Percentiles rank a stretch among this genome's conserved stretches.
phyloP scores from a whole-genome alignment of 2,888 invertebrate genomes.

The Sinodicranocentrus sp. region DNA sequence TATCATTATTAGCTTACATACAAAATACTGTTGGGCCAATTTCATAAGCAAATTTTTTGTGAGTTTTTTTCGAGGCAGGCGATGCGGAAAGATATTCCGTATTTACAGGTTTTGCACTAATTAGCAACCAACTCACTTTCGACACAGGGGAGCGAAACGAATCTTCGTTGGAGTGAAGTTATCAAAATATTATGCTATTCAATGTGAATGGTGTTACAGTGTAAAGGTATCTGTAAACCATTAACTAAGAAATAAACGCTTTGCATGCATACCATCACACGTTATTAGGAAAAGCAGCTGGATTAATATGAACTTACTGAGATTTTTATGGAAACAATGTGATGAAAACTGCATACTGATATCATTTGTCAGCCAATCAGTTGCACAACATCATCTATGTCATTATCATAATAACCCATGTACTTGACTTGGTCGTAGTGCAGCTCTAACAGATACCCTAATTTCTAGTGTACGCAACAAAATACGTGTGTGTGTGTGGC shows the following conservation, averaged over 20 bases:
- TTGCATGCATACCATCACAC: too few relatives aligned
- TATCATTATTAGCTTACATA: conserved; percentile 9
- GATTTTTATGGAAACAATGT: too few relatives aligned
- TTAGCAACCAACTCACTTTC: conserved; percentile 61
- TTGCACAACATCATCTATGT: conserved; percentile 25
- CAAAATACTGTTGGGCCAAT: not conserved
- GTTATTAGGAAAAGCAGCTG: too few relatives aligned
- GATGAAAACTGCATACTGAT: not conserved
- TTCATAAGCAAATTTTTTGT: conserved; percentile 4
- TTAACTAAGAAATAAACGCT: not conserved
- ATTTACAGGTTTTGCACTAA: conserved; percentile 59
- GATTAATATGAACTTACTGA: too few relatives aligned
- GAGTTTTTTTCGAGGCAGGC: not conserved
- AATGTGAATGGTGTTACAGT: not conserved
- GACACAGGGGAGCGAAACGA: conserved; percentile 32
- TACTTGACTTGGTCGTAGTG: not conserved
- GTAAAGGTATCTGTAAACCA: not conserved
- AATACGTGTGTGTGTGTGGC: too few relatives aligned
- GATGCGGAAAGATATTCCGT: conserved; percentile 33
- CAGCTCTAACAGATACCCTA: too few relatives aligned
- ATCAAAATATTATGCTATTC: not conserved
- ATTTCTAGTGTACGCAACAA: too few relatives aligned
- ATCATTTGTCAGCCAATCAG: conserved; percentile 47
- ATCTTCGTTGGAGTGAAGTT: not conserved
- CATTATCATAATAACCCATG: conserved; percentile 12